phyloP scores from a whole-genome alignment of 2,888 invertebrate species.

The Volucella zonaria region DNA sequence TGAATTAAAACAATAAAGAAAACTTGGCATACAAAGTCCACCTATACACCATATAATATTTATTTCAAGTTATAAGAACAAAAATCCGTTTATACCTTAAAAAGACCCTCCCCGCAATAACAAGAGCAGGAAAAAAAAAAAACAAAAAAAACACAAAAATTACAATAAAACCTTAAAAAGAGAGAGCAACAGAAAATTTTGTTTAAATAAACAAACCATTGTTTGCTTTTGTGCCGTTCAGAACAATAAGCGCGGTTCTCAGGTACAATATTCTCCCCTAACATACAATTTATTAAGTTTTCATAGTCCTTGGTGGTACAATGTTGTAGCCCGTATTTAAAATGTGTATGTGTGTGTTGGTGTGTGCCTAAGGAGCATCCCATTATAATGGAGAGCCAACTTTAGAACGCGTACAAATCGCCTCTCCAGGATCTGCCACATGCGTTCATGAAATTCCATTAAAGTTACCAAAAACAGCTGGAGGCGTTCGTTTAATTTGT shows the following conservation, averaged over 20 bases:
- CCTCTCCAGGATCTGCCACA: slow-evolving; percentile 47
- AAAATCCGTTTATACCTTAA: too few relatives aligned
- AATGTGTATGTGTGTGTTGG: slow-evolving; percentile 6
- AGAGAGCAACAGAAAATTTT: slow-evolving; percentile 19
- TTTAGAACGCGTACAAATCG: slow-evolving; percentile 59
- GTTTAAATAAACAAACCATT: slow-evolving; percentile 51
- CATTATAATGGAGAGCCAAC: slow-evolving; percentile 50
- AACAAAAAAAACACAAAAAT: too few relatives aligned
- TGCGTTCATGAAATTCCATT: slow-evolving; percentile 70
- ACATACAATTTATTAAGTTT: slow-evolving; percentile 54
- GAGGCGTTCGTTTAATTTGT: slow-evolving; percentile 70
- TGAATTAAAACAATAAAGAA: too few relatives aligned
- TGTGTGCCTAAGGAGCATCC: slow-evolving; percentile 56
- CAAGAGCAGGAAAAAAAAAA: too few relatives aligned
- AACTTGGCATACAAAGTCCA: too few relatives aligned
- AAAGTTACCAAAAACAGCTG: slow-evolving; percentile 68
- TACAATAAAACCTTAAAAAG: too few relatives aligned
- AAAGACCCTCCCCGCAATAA: too few relatives aligned
- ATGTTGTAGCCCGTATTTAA: not conserved
- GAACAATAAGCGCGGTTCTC: slow-evolving; percentile 40
- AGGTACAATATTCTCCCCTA: slow-evolving; percentile 17
- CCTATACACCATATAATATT: too few relatives aligned
- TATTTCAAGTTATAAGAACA: too few relatives aligned
- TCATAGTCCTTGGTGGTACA: slow-evolving; percentile 32
- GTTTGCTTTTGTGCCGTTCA: slow-evolving; percentile 33